Conservation (phyloP, 2,888 invertebrate species). For the Tanypteryx hageni region DNA sequence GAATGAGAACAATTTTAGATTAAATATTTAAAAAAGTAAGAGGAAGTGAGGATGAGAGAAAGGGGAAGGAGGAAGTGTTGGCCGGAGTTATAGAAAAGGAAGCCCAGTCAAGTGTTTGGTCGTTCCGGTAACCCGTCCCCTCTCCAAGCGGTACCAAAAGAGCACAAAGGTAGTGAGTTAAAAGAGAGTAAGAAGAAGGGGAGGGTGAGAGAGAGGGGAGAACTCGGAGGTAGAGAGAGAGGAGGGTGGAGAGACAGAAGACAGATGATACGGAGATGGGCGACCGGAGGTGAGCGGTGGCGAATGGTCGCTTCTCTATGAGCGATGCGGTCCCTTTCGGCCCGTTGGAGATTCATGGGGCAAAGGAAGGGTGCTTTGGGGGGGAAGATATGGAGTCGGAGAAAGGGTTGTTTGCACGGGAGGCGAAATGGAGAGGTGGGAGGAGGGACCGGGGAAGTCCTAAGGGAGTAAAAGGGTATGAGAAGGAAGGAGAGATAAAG, state of each 20-base stretch:
- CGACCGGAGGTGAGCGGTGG: constrained; percentile 17
- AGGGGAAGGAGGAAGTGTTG: no score
- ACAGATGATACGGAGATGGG: neutral
- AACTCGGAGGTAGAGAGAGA: neutral
- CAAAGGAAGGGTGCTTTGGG: neutral
- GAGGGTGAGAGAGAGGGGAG: neutral
- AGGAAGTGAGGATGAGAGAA: no score
- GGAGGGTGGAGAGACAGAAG: neutral
- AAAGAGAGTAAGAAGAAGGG: no score
- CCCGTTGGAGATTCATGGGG: constrained; percentile 4
- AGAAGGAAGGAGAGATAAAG: neutral
- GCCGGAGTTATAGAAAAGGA: no score
- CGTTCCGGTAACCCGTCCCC: no score
- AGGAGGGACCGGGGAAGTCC: neutral
- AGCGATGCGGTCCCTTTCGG: constrained; percentile 12
- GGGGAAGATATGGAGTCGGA: neutral
- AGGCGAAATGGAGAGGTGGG: neutral
- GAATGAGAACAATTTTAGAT: no score
- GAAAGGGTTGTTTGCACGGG: neutral
- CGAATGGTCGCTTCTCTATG: neutral
- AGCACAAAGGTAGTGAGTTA: no score
- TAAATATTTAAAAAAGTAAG: no score
- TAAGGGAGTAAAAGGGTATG: neutral
- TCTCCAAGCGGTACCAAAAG: no score
- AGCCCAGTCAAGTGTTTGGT: no score